Percentiles rank a stretch among this genome's conserved stretches.
Evolutionary conservation across 2,113 vertebrate genomes (phyloP).

Genomic region (Tilapia sparmanii): DNA sequence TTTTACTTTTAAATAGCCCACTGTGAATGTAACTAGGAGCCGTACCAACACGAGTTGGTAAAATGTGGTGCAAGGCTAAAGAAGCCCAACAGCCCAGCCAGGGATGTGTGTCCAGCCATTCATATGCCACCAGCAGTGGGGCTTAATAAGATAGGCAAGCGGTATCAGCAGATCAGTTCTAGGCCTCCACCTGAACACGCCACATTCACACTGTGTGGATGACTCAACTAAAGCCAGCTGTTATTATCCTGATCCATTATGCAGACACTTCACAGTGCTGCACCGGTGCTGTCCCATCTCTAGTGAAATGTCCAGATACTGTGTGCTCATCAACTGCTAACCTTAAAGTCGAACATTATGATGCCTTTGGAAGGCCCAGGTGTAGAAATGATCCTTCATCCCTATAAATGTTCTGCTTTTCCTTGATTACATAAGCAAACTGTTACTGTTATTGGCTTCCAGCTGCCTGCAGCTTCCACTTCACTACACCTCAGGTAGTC

Average conservation of each 20-base stretch:
- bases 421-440: slow-evolving; percentile 3
- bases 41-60: background rate
- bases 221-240: slow-evolving; percentile 50
- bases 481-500: slow-evolving; percentile 10
- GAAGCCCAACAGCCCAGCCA: background rate
- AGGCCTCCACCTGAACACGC: slow-evolving; percentile 3
- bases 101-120: background rate
- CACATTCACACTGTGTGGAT: background rate
- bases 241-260: background rate
- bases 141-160: background rate
- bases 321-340: background rate
- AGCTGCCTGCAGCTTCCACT: slow-evolving; percentile 3
- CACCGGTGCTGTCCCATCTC: background rate
- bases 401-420: background rate
- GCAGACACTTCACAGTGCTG: background rate
- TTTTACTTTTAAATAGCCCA: background rate
- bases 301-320: background rate
- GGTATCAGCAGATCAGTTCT: background rate
- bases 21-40: background rate
- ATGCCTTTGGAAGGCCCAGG: background rate
- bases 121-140: background rate
- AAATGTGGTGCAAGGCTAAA: background rate
- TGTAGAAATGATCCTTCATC: background rate
- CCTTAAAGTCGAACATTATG: background rate
- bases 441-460: background rate